phyloP scores from a whole-genome alignment of 2,888 invertebrate species.

The Cybosia mesomella region DNA sequence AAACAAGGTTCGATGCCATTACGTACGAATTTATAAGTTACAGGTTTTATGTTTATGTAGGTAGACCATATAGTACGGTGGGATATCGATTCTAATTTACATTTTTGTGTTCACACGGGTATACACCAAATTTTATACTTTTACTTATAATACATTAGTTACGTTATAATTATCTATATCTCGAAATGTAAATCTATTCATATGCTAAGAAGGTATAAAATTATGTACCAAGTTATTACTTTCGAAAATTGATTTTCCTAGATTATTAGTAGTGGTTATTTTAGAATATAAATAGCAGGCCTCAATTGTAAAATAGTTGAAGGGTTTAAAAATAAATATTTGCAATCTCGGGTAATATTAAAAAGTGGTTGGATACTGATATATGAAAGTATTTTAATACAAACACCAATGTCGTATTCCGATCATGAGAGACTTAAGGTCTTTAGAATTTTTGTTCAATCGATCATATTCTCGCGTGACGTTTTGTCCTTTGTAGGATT shows the following conservation, averaged over 20 bases:
- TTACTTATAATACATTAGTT: neutral
- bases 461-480: slow-evolving; percentile 38
- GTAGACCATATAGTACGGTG: neutral
- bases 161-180: neutral
- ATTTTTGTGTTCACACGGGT: neutral
- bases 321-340: neutral
- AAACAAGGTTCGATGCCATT: neutral
- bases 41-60: neutral
- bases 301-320: neutral
- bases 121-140: neutral
- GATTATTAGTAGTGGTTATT: too few species aligned
- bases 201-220: neutral
- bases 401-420: neutral
- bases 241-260: too few species aligned
- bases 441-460: slow-evolving; percentile 31
- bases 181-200: neutral
- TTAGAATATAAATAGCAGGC: too few species aligned
- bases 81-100: slow-evolving; percentile 1
- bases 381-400: neutral
- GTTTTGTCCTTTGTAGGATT: slow-evolving; percentile 42
- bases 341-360: neutral
- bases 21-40: slow-evolving; percentile 1
- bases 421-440: slow-evolving; percentile 20
- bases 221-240: neutral
- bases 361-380: neutral